Conservation (phyloP, 2,888 invertebrate species). For the Melitaea athalia region DNA sequence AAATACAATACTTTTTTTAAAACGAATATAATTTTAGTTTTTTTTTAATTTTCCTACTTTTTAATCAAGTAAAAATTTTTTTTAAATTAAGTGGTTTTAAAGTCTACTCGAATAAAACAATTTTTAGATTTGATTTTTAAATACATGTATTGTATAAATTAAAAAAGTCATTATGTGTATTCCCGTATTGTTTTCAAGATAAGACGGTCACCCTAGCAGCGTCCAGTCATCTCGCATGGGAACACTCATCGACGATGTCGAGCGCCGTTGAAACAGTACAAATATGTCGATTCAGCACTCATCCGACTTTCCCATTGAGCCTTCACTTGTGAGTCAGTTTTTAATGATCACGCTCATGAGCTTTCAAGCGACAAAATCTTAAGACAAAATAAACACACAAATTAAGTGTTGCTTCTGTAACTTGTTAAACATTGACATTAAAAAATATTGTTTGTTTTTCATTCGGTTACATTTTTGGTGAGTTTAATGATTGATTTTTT, state of each 20-base stretch:
- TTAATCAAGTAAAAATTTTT: no score
- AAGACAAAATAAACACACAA: conserved; percentile 1
- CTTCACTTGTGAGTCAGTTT: conserved; percentile 55
- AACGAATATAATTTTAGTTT: no score
- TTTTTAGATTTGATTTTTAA: no score
- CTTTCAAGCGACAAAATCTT: conserved; percentile 12
- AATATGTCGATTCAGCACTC: conserved; percentile 61
- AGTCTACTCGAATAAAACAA: no score
- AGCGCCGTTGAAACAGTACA: conserved; percentile 58
- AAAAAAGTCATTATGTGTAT: neutral
- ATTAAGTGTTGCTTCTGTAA: conserved; percentile 4
- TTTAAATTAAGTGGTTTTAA: no score
- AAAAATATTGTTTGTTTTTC: neutral
- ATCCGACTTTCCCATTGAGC: conserved; percentile 52
- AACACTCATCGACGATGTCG: conserved; percentile 57
- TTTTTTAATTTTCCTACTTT: no score
- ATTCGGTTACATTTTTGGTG: neutral
- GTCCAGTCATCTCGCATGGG: conserved; percentile 69
- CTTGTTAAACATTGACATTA: neutral
- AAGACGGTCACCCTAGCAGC: conserved; percentile 36
- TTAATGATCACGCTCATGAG: conserved; percentile 60
- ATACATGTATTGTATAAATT: no score
- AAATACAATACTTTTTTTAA: no score
- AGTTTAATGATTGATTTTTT: no score
- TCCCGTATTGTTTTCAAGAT: neutral